These are phyloP conservation scores for Beris morrisii DNA, from an alignment of 2,888 invertebrate species.

Conservation along the genomic window DNA sequence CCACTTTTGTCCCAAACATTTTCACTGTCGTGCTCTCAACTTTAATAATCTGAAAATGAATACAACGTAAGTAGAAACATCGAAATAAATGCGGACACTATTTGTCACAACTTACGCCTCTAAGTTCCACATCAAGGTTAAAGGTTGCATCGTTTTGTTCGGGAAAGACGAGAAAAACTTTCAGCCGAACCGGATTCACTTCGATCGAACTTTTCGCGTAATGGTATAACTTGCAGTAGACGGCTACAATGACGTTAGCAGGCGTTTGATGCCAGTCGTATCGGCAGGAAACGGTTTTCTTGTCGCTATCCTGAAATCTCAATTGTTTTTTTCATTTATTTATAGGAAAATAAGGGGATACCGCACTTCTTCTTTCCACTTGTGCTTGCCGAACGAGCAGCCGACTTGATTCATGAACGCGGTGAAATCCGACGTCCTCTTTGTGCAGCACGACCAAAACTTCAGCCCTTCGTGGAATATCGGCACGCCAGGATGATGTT, in stretches of 20 bases:
- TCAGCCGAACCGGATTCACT: conserved; percentile 80
- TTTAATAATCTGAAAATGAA: conserved; percentile 71
- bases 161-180: conserved; percentile 75
- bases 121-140: conserved; percentile 74
- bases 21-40: conserved; percentile 70
- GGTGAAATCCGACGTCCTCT: conserved; percentile 90
- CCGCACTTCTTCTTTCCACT: conserved; percentile 72
- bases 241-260: conserved; percentile 77
- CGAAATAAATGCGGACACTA: not conserved
- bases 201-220: conserved; percentile 74
- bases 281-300: conserved; percentile 68
- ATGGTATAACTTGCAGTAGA: conserved; percentile 89
- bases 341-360: conserved; percentile 1
- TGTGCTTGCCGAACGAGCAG: conserved; percentile 81
- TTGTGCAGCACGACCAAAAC: conserved; percentile 96
- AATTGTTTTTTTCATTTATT: not conserved
- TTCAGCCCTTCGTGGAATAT: conserved; percentile 97
- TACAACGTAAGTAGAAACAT: not conserved
- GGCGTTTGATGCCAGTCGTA: conserved; percentile 97
- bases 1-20: conserved; percentile 88
- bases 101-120: conserved; percentile 66
- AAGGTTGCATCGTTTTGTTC: conserved; percentile 72
- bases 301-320: conserved; percentile 57
- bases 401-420: conserved; percentile 90
- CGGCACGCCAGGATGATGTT: conserved; percentile 84